Evolutionary conservation across 1,140 invertebrate species (phyloP).

Genomic region (Popillia japonica): DNA sequence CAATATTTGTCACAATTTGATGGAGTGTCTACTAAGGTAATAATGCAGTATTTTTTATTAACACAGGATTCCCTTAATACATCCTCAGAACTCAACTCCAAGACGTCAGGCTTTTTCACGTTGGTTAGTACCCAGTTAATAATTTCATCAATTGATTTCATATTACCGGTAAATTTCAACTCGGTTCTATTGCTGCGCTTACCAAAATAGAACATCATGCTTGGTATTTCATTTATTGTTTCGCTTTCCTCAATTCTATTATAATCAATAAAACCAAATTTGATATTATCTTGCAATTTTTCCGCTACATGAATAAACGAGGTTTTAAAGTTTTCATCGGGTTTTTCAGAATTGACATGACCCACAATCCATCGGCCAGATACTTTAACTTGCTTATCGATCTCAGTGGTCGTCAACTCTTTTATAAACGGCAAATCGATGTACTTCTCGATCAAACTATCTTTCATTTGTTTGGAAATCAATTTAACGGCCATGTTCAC

Average conservation of each 20-base stretch:
- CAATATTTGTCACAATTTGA: not conserved
- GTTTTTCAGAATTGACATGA: not conserved
- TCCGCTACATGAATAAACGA: not conserved
- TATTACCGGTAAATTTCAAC: not conserved
- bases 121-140: not conserved
- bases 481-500: not conserved
- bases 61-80: not conserved
- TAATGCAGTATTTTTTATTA: conserved; percentile 19
- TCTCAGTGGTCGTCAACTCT: not conserved
- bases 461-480: not conserved
- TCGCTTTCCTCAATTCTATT: not conserved
- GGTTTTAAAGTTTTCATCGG: not conserved
- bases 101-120: not conserved
- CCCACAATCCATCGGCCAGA: not conserved
- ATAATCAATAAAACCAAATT: not conserved
- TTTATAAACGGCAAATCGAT: conserved; percentile 2
- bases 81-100: not conserved
- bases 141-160: not conserved
- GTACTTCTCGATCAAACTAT: conserved; percentile 10
- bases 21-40: not conserved
- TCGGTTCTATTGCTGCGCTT: not conserved
- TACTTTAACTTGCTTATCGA: conserved; percentile 1
- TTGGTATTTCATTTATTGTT: not conserved
- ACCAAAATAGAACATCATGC: not conserved
- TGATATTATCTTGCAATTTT: not conserved